Conservation (phyloP, 2,888 invertebrate genomes). For the Netelia melanura region DNA sequence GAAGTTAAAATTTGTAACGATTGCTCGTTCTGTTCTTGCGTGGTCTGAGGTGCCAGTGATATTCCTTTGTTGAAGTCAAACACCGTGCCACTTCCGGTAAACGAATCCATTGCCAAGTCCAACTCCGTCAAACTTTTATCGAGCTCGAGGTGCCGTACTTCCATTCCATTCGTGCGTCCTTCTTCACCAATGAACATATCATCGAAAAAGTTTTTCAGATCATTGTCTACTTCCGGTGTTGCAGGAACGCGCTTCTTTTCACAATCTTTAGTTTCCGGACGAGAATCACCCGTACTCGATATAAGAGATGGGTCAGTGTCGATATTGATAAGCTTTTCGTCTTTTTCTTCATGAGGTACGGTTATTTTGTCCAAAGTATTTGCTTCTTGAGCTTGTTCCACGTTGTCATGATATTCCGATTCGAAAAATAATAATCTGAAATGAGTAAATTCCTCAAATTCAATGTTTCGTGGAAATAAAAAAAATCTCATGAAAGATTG, state of each 20-base stretch:
- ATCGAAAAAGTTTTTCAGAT: conserved; percentile 77
- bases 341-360: conserved; percentile 48
- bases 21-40: conserved; percentile 66
- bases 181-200: conserved; percentile 44
- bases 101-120: conserved; percentile 78
- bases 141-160: conserved; percentile 64
- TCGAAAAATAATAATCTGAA: conserved; percentile 84
- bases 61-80: conserved; percentile 71
- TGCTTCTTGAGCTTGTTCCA: conserved; percentile 80
- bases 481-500: neutral
- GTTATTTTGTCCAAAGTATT: conserved; percentile 68
- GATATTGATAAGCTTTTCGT: conserved; percentile 79
- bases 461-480: neutral
- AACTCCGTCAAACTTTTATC: conserved; percentile 75
- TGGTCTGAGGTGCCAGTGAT: conserved; percentile 67
- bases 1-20: conserved; percentile 78
- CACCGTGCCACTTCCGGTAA: conserved; percentile 71
- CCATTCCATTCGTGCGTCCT: conserved; percentile 42
- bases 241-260: conserved; percentile 51
- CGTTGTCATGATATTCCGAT: conserved; percentile 82
- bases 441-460: conserved; percentile 12
- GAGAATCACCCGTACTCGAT: conserved; percentile 25
- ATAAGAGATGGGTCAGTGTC: conserved; percentile 61
- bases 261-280: conserved; percentile 10
- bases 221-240: conserved; percentile 66